Conservation (phyloP, 2,113 vertebrate species). For the Poeciliopsis prolifica region DNA sequence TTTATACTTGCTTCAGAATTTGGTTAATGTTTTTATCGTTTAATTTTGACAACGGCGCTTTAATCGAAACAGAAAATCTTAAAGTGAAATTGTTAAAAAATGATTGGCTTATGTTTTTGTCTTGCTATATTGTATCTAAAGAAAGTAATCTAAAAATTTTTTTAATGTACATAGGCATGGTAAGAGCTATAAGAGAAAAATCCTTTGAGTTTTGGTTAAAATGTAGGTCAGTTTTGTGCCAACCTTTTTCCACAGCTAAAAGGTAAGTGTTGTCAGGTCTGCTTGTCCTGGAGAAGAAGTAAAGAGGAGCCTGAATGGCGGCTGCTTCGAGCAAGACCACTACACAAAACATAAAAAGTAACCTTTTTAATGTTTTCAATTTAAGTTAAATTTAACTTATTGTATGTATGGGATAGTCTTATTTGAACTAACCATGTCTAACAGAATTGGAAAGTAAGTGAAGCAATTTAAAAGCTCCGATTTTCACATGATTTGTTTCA, state of each 20-base stretch:
- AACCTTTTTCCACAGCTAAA: slow-evolving; percentile 47
- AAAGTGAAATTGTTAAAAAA: no score
- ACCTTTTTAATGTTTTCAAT: slow-evolving; percentile 13
- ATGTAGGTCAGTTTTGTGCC: background rate
- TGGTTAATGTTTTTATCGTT: background rate
- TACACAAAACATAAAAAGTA: slow-evolving; percentile 1
- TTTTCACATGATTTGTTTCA: no score
- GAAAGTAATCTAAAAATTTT: background rate
- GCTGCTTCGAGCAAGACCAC: background rate
- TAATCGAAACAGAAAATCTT: background rate
- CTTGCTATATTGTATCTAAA: background rate
- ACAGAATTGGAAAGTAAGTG: background rate
- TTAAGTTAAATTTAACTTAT: background rate
- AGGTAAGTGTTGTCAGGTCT: slow-evolving; percentile 74
- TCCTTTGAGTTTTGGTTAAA: background rate
- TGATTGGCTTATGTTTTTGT: background rate
- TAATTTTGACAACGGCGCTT: background rate
- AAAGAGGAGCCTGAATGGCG: background rate
- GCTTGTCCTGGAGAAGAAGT: background rate
- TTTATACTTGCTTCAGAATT: background rate
- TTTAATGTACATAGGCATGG: background rate
- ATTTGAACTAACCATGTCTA: background rate
- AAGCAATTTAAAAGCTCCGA: background rate
- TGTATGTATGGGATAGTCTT: background rate
- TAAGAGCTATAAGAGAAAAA: background rate